Conservation (phyloP, 2,113 vertebrate species). For the Tricholaema leucomelas region DNA sequence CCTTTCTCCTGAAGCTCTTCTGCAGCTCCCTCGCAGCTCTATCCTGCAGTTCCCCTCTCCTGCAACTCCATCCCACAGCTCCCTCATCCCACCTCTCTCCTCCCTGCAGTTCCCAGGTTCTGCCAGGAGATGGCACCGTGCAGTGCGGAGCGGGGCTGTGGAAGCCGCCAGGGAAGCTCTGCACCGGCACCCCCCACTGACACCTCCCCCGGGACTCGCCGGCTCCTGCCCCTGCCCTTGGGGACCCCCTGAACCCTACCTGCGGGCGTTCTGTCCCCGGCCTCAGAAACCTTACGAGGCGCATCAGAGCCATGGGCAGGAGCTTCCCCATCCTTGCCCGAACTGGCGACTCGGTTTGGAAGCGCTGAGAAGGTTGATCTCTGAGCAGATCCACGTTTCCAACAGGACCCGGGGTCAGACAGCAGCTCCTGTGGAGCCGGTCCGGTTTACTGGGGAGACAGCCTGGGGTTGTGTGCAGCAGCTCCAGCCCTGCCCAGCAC, state of each 20-base stretch:
- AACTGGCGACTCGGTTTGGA: rapidly evolving
- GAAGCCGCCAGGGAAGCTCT: too few relatives aligned
- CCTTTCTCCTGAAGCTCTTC: too few relatives aligned
- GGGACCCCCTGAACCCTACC: too few relatives aligned
- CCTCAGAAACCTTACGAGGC: background rate
- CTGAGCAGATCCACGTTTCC: rapidly evolving
- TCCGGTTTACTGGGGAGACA: rapidly evolving
- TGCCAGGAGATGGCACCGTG: background rate
- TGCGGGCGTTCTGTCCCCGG: too few relatives aligned
- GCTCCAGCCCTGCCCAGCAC: background rate
- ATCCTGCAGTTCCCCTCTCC: background rate
- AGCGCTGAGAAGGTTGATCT: background rate
- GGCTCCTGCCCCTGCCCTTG: too few relatives aligned
- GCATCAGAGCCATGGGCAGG: background rate
- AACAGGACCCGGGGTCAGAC: rapidly evolving
- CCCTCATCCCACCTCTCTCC: background rate
- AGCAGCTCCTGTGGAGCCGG: too few relatives aligned
- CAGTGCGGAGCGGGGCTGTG: background rate
- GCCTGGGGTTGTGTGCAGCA: background rate
- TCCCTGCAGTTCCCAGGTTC: background rate
- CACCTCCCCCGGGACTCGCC: background rate
- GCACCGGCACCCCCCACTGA: too few relatives aligned
- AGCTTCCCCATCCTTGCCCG: rapidly evolving
- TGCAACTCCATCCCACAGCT: background rate
- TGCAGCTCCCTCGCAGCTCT: background rate